A percentile compares a stretch with the other conserved stretches of the same genome.
Conservation (phyloP, 2,797 vertebrate genomes). For the Oryzias sinensis region DNA sequence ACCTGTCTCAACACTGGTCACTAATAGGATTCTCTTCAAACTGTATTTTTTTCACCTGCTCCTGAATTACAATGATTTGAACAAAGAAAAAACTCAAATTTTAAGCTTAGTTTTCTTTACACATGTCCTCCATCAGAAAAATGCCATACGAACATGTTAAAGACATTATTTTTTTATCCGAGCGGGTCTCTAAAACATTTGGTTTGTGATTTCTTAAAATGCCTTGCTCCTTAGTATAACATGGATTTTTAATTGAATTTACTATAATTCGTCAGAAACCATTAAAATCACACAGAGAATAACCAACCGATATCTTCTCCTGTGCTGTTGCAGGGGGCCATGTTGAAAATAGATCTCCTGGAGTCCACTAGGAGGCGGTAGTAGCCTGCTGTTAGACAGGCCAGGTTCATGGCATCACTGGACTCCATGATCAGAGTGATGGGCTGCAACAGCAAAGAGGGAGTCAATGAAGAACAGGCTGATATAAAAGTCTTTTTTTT, state of each 20-base stretch:
- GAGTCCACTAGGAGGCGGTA: slow-evolving; percentile 96
- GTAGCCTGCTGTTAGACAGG: slow-evolving; percentile 96
- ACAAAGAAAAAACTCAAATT: no score
- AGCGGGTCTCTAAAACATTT: no score
- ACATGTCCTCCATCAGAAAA: no score
- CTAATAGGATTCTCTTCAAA: no score
- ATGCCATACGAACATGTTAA: no score
- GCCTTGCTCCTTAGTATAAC: slow-evolving; percentile 8
- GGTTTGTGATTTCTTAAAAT: slow-evolving; percentile 1
- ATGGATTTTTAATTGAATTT: slow-evolving; percentile 5
- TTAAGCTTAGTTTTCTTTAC: no score
- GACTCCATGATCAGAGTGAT: slow-evolving; percentile 97
- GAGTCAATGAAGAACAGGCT: background rate
- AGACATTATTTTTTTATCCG: no score
- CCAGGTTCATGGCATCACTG: slow-evolving; percentile 97
- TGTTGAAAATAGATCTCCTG: slow-evolving; percentile 95
- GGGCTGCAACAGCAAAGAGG: slow-evolving; percentile 74
- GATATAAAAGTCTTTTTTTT: background rate
- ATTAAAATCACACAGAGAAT: background rate
- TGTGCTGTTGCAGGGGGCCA: slow-evolving; percentile 85
- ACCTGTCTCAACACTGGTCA: no score
- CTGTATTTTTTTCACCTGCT: no score
- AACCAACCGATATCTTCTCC: slow-evolving; percentile 65
- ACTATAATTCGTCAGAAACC: no score
- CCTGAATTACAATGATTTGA: no score